Base-by-base conservation (phyloP, 2,888 invertebrate species). In the Ectobius pallidus region DNA sequence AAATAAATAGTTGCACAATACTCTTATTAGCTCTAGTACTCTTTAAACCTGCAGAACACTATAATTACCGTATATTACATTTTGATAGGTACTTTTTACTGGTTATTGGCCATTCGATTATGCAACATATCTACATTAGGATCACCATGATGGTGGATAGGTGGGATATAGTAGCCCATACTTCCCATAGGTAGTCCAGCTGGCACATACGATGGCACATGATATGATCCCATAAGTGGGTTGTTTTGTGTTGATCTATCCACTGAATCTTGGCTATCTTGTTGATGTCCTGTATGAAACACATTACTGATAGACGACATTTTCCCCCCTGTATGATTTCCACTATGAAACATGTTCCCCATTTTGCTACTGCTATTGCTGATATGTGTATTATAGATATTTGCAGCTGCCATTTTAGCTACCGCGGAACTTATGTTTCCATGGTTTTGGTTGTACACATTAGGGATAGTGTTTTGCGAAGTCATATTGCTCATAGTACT, bases 151-250 rank as follows among this genome's bases (percentile, higher is more conserved):
- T 74, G 74, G 44, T 75, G 75, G n/a, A 75, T 75, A 18, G 75
- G 75, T 20, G 75, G 75, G 16, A 75, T 75, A 61, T 75, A 75
- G 39, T 75, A 75, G 2, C 75, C 75, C 73, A 75, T 73, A 32
- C 73, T 73, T 46, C 72, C 72, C 73, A 75, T 75, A 58, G 75
- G 75, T 63, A 75, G 49, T 32, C 75, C 73, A 3, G 73, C 55
- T 20, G 75, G 69, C 25, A 74, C 73, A 39, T 75, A 75, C 32
- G 72, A 67, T 16, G 75, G 75, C 44, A 75, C 75, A 69, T 75
- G 75, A 58, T 75, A 75, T 16, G 73, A 49, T 3, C 73, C 73
- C 72, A 75, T 68, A 7, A 75, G 67, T 18, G 72, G 32, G 65
- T 70, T 73, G 42, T 22, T 39, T 32, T 68, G 70, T 6, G 70